A percentile compares a stretch with the other conserved stretches of the same genome.
Conservation (phyloP, 2,888 invertebrate species). For the Sphaerophoria taeniata region DNA sequence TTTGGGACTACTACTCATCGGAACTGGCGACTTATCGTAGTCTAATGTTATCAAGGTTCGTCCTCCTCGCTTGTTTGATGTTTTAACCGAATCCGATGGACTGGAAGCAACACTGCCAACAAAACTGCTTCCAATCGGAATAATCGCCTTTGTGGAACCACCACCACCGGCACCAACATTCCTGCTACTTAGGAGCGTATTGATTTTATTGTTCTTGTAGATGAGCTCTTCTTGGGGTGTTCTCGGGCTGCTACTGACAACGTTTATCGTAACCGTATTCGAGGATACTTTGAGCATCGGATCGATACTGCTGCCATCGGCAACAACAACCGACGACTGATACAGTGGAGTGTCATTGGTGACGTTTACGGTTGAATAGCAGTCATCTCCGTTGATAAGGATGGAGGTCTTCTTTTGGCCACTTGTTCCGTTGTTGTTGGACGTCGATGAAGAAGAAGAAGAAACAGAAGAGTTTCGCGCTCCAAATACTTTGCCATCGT, state of each 20-base stretch:
- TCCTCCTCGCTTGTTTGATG: conserved; percentile 78
- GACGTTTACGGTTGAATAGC: conserved; percentile 90
- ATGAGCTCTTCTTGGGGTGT: conserved; percentile 79
- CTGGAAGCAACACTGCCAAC: conserved; percentile 71
- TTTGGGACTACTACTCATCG: conserved; percentile 38
- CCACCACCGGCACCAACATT: conserved; percentile 54
- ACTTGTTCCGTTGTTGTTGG: conserved; percentile 49
- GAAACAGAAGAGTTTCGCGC: conserved; percentile 76
- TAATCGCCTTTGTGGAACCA: conserved; percentile 80
- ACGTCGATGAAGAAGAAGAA: too few species aligned
- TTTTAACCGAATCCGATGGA: conserved; percentile 76
- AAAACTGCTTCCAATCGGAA: conserved; percentile 81
- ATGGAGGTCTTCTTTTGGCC: conserved; percentile 88
- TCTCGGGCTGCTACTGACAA: conserved; percentile 79
- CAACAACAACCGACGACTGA: conserved; percentile 89
- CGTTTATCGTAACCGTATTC: conserved; percentile 86
- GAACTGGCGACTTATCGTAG: conserved; percentile 78
- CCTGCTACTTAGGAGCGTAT: conserved; percentile 79
- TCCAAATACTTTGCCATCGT: conserved; percentile 82
- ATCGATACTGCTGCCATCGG: conserved; percentile 83
- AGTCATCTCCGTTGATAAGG: conserved; percentile 89
- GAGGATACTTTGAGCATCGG: conserved; percentile 83
- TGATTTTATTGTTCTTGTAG: conserved; percentile 81
- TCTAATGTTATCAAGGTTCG: conserved; percentile 81
- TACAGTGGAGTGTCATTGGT: conserved; percentile 88